Evolutionary conservation across 2,113 vertebrate species (phyloP).

Genomic region (Stomatorhinus ivindoensis): DNA sequence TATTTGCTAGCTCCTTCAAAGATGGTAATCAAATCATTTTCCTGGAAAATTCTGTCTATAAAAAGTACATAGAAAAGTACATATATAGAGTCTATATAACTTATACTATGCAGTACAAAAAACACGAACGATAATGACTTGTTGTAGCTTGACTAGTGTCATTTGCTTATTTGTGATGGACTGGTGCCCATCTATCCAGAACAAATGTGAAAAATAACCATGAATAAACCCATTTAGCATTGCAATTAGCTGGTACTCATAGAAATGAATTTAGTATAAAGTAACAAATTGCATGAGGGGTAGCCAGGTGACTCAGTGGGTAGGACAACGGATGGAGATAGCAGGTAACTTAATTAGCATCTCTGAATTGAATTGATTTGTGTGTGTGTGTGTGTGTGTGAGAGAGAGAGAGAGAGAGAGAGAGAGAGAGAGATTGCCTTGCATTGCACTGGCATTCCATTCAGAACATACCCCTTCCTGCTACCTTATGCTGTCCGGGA

Average conservation of each 20-base stretch:
- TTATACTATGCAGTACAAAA: neutral
- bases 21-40: neutral
- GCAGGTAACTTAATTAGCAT: neutral
- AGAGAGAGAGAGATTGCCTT: no score
- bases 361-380: neutral
- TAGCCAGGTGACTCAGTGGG: neutral
- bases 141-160: neutral
- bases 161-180: neutral
- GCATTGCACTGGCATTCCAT: neutral
- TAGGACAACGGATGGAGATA: neutral
- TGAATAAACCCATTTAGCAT: neutral
- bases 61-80: neutral
- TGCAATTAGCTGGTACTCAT: neutral
- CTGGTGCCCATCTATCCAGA: neutral
- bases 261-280: neutral
- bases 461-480: neutral
- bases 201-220: neutral
- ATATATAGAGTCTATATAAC: neutral
- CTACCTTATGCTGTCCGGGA: neutral
- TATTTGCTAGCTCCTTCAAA: neutral
- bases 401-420: no score
- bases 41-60: neutral
- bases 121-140: neutral
- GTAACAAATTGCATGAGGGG: neutral
- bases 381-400: neutral